phyloP scores from a whole-genome alignment of 1,140 invertebrate species.

The Drosophila willistoni region DNA sequence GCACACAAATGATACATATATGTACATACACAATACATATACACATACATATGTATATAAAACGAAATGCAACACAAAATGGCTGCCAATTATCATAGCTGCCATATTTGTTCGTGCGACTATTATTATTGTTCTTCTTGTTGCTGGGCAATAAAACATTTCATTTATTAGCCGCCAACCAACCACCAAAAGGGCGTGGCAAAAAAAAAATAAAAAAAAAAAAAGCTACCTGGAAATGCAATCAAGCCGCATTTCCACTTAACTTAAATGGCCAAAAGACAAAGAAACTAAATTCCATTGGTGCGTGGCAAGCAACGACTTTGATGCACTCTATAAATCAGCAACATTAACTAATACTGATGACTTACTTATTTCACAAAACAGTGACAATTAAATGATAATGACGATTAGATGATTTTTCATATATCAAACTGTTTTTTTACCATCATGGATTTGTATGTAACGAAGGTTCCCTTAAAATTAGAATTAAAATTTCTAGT shows the following conservation, averaged over 20 bases:
- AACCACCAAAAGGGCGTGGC: constrained; percentile 14
- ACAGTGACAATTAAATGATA: no score
- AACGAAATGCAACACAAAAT: constrained; percentile 66
- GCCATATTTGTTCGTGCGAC: constrained; percentile 65
- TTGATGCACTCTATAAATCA: background rate
- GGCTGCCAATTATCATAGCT: constrained; percentile 73
- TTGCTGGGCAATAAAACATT: constrained; percentile 78
- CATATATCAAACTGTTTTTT: no score
- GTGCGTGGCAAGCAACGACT: background rate
- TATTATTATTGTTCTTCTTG: constrained; percentile 26
- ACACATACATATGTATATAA: background rate
- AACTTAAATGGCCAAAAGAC: constrained; percentile 11
- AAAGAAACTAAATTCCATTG: background rate
- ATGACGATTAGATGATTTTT: no score
- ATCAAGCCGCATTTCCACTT: constrained; percentile 36
- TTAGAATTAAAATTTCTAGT: no score
- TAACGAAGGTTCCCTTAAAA: no score
- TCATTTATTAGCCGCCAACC: constrained; percentile 61
- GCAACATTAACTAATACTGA: no score
- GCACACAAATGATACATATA: constrained; percentile 31
- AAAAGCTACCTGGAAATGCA: constrained; percentile 9
- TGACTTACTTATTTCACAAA: no score
- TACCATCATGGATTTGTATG: no score
- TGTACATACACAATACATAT: no score
- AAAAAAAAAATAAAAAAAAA: background rate